A percentile compares a stretch with the other conserved stretches of the same genome.
Evolutionary conservation across 2,113 vertebrate genomes (phyloP).

Genomic region (Rhinogobius similis): DNA sequence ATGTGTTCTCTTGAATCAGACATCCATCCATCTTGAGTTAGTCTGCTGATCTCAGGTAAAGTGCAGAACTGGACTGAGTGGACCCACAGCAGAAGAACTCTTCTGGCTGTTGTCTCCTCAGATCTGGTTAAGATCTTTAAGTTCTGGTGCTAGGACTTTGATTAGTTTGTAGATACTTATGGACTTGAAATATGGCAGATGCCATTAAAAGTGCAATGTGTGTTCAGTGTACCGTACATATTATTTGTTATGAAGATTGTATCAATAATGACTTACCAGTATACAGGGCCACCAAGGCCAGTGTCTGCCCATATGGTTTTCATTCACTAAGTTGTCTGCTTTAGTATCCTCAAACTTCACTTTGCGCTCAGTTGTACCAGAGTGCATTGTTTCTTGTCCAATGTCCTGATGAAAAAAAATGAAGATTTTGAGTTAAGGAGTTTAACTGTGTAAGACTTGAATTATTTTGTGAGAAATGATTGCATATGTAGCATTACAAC

Average conservation of each 20-base stretch:
- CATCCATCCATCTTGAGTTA: slow-evolving; percentile 80
- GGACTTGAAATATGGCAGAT: not conserved
- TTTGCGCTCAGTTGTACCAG: not conserved
- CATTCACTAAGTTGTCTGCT: not conserved
- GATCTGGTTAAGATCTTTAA: not conserved
- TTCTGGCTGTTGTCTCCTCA: not conserved
- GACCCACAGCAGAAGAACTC: slow-evolving; percentile 17
- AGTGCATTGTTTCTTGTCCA: not conserved
- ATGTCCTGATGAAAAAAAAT: not conserved
- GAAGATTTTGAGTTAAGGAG: not conserved
- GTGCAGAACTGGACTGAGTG: slow-evolving; percentile 58
- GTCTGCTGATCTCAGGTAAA: slow-evolving; percentile 80
- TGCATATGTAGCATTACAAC: slow-evolving; percentile 4
- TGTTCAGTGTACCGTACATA: not conserved
- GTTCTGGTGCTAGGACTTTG: slow-evolving; percentile 21
- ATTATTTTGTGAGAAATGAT: slow-evolving; percentile 3
- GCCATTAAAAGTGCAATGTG: slow-evolving; percentile 2
- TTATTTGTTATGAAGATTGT: not conserved
- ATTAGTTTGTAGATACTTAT: not conserved
- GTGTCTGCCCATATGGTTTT: not conserved
- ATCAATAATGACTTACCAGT: not conserved
- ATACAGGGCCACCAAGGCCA: not conserved
- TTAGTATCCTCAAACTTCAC: not conserved
- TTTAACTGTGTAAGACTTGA: slow-evolving; percentile 7
- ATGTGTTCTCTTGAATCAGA: slow-evolving; percentile 60